These are phyloP conservation scores for Orientallactaga sibirica DNA, from an alignment of 2,797 vertebrate species.

Conservation along the genomic window DNA sequence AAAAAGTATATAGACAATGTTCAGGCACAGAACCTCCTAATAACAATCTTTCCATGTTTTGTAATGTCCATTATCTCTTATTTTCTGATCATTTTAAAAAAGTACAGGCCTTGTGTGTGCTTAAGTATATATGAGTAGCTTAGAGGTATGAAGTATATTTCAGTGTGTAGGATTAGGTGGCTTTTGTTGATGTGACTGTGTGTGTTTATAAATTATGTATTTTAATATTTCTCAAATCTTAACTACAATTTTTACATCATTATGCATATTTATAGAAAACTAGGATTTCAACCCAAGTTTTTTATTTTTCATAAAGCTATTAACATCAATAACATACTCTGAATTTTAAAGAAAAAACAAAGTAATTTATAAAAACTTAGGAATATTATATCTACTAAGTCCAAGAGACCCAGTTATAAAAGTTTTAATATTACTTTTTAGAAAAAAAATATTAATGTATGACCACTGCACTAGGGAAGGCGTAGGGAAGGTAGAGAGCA, in stretches of 20 bases:
- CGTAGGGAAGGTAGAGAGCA: neutral
- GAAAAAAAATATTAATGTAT: conserved; percentile 1
- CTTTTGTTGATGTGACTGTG: neutral
- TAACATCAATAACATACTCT: conserved; percentile 40
- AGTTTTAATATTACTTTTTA: conserved; percentile 10
- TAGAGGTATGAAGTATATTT: neutral
- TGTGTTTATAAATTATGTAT: neutral
- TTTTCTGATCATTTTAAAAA: neutral
- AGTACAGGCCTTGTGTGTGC: neutral
- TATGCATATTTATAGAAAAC: conserved; percentile 19
- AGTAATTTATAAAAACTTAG: neutral
- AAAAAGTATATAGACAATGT: too few relatives aligned
- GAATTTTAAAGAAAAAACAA: conserved; percentile 30
- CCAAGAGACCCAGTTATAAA: neutral
- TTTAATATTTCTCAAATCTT: neutral
- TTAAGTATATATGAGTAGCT: neutral
- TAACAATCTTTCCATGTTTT: neutral
- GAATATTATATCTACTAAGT: conserved; percentile 4
- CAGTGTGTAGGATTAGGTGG: neutral
- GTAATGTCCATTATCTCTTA: neutral
- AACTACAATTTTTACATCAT: neutral
- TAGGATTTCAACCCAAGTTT: neutral
- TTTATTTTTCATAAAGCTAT: conserved; percentile 17
- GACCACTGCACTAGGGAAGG: neutral
- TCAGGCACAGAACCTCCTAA: neutral